Evolutionary conservation across 2,113 vertebrate genomes (phyloP), one percentile per base, ranked within the genome.

Genomic region (Ictidomys tridecemlineatus): DNA sequence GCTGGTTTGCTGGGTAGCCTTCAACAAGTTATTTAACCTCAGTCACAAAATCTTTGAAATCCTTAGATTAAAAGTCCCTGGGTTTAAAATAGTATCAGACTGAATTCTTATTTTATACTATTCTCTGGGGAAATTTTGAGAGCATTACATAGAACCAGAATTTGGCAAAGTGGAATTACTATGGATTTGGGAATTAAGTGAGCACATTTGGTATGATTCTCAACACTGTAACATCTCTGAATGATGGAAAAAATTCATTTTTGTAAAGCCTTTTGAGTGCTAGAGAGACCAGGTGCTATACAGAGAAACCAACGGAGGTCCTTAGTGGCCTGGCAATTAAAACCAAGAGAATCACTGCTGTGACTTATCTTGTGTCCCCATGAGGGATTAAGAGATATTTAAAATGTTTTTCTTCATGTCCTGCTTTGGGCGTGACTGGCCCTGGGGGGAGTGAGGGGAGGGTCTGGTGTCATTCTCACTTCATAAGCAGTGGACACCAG

Each of bases 1-100:
- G 67, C 32, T 93, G 91, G 79, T 91, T 95, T 94, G 30, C 92
- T 96, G 89, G 56, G 91, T 85, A 78, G 26, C 45, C 85, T 97
- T 98, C 77, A 94, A 67, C 56, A 94, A 87, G 34, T 85, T 61
- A 65, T 63, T 91, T 91, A 91, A 91, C 63, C 42, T 91, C 72
- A 82, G n/a, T 89, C 73, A 51, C 61, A 94, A 94, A 79, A 73
- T 63, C 53, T 93, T 96, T 96, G 92, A 94, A 95, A 95, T 89
- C 73, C 39, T 95, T 74, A 95, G 80, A 88, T 91, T 45, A 87
- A 95, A 24, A 96, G 37, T 91, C 42, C 6, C 18, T 51, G 1
- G 74, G 69, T 93, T 85, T 97, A 74, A 89, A 83, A 73, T 28
- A 91, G 5, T 82, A 91, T 96, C 37, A 89, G 45, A 91, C 69